Percentiles rank a stretch among this genome's conserved stretches.
Conservation (phyloP, 1,140 invertebrate species). For the Drosophila pachea region DNA sequence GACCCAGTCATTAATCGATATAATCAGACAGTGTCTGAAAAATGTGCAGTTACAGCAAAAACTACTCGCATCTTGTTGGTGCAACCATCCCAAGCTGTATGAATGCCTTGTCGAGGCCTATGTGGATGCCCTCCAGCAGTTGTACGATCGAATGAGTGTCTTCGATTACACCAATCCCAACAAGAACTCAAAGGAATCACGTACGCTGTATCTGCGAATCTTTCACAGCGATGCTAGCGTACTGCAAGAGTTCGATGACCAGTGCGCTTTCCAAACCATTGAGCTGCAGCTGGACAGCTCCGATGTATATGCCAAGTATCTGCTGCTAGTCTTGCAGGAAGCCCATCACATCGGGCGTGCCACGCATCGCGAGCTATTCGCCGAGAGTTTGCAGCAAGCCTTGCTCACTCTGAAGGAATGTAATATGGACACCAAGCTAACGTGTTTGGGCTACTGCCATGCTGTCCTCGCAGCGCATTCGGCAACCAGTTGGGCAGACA, state of each 20-base stretch:
- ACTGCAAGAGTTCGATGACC: constrained; percentile 57
- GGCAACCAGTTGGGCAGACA: constrained; percentile 25
- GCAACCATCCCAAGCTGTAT: constrained; percentile 62
- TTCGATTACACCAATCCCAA: constrained; percentile 31
- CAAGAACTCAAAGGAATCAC: not conserved
- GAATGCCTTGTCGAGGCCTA: constrained; percentile 54
- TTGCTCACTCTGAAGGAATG: constrained; percentile 62
- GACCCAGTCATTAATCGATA: not conserved
- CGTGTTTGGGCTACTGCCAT: constrained; percentile 55
- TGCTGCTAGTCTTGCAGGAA: constrained; percentile 54
- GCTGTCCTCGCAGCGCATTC: constrained; percentile 49
- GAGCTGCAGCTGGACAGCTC: constrained; percentile 37
- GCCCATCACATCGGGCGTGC: constrained; percentile 53
- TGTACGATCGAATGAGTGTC: constrained; percentile 34
- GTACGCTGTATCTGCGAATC: constrained; percentile 23
- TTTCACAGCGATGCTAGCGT: constrained; percentile 46
- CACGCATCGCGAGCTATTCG: constrained; percentile 54
- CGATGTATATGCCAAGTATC: constrained; percentile 46
- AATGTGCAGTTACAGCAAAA: constrained; percentile 61
- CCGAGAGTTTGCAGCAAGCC: constrained; percentile 46
- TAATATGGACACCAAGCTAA: constrained; percentile 58
- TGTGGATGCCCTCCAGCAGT: constrained; percentile 53
- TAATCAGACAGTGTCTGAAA: constrained; percentile 47
- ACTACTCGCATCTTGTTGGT: constrained; percentile 60
- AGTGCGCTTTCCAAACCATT: constrained; percentile 50